phyloP scores from a whole-genome alignment of 2,797 vertebrate species.

The Bradypus variegatus region DNA sequence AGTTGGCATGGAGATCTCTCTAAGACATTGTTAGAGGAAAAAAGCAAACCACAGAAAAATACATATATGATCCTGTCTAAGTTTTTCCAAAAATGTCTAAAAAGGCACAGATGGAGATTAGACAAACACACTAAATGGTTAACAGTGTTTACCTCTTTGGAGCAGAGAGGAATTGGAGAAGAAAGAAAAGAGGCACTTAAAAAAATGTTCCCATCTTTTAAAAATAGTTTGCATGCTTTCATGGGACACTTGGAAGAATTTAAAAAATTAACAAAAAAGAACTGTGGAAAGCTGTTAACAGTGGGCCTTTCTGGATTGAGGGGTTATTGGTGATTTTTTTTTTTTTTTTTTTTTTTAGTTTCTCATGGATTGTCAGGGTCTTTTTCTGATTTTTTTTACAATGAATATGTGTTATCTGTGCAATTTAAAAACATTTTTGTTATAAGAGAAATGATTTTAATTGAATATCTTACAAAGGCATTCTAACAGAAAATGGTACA shows the following conservation, averaged over 20 bases:
- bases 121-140: neutral
- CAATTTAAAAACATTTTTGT: neutral
- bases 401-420: neutral
- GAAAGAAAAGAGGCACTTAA: neutral
- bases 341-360: neutral
- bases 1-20: neutral
- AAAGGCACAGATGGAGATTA: neutral
- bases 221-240: neutral
- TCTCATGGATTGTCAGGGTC: neutral
- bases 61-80: neutral
- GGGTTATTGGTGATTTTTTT: neutral
- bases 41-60: neutral
- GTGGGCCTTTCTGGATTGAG: neutral
- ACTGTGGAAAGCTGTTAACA: neutral
- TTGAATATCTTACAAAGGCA: neutral
- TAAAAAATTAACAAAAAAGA: constrained; percentile 6
- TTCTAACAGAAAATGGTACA: neutral
- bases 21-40: neutral
- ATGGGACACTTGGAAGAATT: neutral
- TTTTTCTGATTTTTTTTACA: constrained; percentile 3
- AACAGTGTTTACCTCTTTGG: neutral
- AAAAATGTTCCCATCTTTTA: neutral
- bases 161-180: neutral
- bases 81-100: neutral
- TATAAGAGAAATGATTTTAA: neutral